phyloP scores from a whole-genome alignment of 2,888 invertebrate species.

The Aleiodes leptofemur region DNA sequence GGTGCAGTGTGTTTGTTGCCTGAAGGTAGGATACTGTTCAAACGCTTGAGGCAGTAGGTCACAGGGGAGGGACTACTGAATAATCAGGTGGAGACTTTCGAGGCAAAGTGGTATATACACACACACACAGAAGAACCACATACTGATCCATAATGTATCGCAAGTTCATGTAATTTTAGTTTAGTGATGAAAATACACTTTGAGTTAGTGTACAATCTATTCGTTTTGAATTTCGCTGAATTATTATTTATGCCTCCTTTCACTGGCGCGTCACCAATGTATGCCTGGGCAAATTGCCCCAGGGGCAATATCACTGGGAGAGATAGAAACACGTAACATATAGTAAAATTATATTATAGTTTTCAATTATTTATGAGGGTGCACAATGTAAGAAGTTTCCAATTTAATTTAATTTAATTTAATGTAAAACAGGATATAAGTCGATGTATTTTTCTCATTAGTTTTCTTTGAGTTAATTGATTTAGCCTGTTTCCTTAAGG shows the following conservation, averaged over 20 bases:
- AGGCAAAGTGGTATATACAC: not conserved
- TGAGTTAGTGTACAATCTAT: not conserved
- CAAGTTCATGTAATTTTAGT: slow-evolving; percentile 28
- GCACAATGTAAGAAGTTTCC: no score
- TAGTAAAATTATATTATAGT: no score
- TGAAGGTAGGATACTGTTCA: slow-evolving; percentile 5
- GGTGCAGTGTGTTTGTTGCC: slow-evolving; percentile 14
- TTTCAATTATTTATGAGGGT: no score
- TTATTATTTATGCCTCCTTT: slow-evolving; percentile 22
- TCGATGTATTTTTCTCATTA: no score
- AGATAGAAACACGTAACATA: not conserved
- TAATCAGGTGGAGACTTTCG: slow-evolving; percentile 30
- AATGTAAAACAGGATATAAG: no score
- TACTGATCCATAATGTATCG: slow-evolving; percentile 22
- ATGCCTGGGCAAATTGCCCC: not conserved
- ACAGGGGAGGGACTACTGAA: slow-evolving; percentile 26
- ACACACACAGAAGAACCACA: slow-evolving; percentile 7
- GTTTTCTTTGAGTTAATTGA: no score
- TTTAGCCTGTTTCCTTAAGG: no score
- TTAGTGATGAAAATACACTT: slow-evolving; percentile 1
- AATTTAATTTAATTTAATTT: no score
- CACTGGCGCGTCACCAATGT: slow-evolving; percentile 22
- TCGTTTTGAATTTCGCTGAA: not conserved
- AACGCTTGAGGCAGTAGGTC: slow-evolving; percentile 29
- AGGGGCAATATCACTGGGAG: not conserved